Evolutionary conservation across 1,140 invertebrate genomes (phyloP).

Genomic region (Drosophila setifemur): DNA sequence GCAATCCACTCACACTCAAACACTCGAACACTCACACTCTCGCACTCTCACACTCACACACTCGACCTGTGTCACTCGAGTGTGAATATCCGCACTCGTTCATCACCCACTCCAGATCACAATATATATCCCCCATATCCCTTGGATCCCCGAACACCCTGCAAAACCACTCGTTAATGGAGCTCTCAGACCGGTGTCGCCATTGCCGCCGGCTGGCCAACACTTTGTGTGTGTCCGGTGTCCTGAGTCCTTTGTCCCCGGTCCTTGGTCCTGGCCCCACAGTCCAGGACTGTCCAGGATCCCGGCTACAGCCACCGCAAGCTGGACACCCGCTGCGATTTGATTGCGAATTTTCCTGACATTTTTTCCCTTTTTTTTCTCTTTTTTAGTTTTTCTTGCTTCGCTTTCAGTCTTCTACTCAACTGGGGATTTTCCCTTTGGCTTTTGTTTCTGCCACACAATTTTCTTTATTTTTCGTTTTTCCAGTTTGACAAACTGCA

Average conservation of each 20-base stretch:
- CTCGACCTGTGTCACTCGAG: slow-evolving; percentile 65
- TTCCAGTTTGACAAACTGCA: slow-evolving; percentile 68
- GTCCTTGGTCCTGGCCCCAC: not conserved
- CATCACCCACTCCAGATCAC: slow-evolving; percentile 39
- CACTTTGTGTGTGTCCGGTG: slow-evolving; percentile 60
- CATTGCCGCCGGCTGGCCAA: slow-evolving; percentile 72
- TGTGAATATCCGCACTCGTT: slow-evolving; percentile 78
- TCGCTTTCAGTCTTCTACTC: not conserved
- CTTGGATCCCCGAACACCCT: not conserved
- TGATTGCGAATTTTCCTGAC: slow-evolving; percentile 77
- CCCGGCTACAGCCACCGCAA: slow-evolving; percentile 31
- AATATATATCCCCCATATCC: not conserved
- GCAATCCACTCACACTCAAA: slow-evolving; percentile 39
- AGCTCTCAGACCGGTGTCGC: slow-evolving; percentile 58
- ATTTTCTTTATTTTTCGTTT: slow-evolving; percentile 37
- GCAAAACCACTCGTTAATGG: slow-evolving; percentile 55
- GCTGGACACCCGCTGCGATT: slow-evolving; percentile 64
- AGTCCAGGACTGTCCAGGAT: not conserved
- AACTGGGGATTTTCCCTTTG: not conserved
- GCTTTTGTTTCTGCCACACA: slow-evolving; percentile 55
- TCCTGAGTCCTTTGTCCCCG: slow-evolving; percentile 7
- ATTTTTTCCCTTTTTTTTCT: slow-evolving; percentile 68
- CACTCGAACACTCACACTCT: slow-evolving; percentile 1
- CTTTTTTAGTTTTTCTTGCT: slow-evolving; percentile 9
- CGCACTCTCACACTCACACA: not conserved